Conservation (phyloP, 2,797 vertebrate species). For the Anas capensis region DNA sequence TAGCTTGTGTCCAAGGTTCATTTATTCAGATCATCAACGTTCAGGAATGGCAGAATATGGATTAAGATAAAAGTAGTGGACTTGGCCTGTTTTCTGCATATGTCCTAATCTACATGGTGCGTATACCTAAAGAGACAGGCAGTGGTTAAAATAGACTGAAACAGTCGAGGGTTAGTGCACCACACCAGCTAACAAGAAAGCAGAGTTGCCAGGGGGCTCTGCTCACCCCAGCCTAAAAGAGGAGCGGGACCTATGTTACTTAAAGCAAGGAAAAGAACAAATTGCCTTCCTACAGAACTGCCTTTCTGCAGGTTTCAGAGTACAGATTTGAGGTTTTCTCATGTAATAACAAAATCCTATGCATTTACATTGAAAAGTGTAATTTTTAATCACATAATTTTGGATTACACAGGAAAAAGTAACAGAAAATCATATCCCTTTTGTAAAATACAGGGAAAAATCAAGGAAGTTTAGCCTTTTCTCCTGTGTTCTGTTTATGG, state of each 20-base stretch:
- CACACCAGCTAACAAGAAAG: background rate
- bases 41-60: background rate
- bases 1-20: background rate
- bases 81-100: background rate
- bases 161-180: background rate
- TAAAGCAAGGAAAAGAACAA: background rate
- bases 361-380: background rate
- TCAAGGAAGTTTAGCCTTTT: background rate
- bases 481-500: background rate
- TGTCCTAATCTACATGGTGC: accelerated
- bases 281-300: background rate
- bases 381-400: background rate
- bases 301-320: background rate
- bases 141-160: background rate
- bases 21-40: background rate
- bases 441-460: background rate
- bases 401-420: background rate
- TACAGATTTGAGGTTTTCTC: background rate
- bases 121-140: background rate
- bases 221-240: background rate
- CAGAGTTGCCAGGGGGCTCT: background rate
- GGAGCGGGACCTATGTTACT: background rate
- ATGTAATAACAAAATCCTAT: background rate
- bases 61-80: background rate
- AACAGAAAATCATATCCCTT: background rate